A percentile compares a stretch with the other conserved stretches of the same genome.
Evolutionary conservation across 2,113 vertebrate genomes (phyloP).

Genomic region (Oreocharis arfaki): DNA sequence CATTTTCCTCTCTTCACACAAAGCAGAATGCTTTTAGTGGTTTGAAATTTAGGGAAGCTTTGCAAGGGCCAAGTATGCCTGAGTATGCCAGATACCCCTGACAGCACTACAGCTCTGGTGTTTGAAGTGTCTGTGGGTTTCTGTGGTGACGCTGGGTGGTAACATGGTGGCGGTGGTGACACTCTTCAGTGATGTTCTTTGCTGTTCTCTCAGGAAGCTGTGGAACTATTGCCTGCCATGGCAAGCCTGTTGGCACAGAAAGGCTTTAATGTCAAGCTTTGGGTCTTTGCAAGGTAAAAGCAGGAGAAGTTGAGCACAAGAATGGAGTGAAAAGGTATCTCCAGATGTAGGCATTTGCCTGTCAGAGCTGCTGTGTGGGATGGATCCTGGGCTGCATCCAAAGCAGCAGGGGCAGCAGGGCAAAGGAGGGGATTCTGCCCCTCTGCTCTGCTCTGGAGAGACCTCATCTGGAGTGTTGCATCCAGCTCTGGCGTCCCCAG

Average conservation of each 20-base stretch:
- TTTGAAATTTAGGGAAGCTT: background rate
- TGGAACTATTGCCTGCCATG: background rate
- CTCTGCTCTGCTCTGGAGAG: background rate
- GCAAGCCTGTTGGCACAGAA: background rate
- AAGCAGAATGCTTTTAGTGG: background rate
- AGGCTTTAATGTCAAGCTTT: background rate
- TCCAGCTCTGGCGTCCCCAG: background rate
- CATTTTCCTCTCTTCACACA: background rate
- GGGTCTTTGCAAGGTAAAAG: background rate
- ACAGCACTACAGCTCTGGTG: background rate
- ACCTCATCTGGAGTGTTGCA: background rate
- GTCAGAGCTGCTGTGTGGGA: background rate
- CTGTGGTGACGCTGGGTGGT: background rate
- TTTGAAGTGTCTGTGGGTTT: background rate
- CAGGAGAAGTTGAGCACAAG: background rate
- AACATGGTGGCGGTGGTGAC: background rate
- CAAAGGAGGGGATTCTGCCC: accelerated
- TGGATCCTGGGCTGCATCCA: background rate
- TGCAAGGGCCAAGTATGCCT: background rate
- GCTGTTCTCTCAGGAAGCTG: background rate
- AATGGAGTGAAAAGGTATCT: background rate
- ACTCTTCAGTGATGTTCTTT: background rate
- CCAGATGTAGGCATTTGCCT: background rate
- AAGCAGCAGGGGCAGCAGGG: accelerated
- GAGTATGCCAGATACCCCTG: background rate